Conservation (phyloP, 2,113 vertebrate genomes). For the Lutjanus erythropterus region DNA sequence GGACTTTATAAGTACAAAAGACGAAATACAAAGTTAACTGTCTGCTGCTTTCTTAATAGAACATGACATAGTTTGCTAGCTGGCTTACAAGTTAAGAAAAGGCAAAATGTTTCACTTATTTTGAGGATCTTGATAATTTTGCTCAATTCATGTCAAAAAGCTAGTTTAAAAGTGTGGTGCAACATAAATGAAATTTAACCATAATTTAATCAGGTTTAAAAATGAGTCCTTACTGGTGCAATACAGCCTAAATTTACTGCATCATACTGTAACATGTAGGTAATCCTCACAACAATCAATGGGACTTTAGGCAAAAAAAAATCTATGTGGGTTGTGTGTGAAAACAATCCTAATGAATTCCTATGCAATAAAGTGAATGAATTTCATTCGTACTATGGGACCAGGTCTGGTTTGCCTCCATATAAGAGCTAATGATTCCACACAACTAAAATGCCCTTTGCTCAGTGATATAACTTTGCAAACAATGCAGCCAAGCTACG, state of each 20-base stretch:
- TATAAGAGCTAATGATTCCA: constrained; percentile 45
- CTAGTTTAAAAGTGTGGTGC: too few relatives aligned
- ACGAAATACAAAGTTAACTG: too few relatives aligned
- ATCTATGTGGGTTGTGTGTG: not conserved
- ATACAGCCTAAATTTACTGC: not conserved
- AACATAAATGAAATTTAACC: too few relatives aligned
- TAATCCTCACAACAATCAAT: not conserved
- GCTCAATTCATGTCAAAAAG: too few relatives aligned
- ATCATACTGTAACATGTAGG: not conserved
- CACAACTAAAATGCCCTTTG: constrained; percentile 66
- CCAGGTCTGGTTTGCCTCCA: constrained; percentile 18
- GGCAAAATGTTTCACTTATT: too few relatives aligned
- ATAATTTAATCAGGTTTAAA: too few relatives aligned
- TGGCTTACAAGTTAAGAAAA: too few relatives aligned
- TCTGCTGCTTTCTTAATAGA: too few relatives aligned
- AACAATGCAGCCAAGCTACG: constrained; percentile 67
- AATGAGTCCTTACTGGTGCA: too few relatives aligned
- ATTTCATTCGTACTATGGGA: not conserved
- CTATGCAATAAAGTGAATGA: not conserved
- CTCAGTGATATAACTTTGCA: constrained; percentile 63
- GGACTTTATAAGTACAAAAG: too few relatives aligned
- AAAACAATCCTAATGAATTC: not conserved
- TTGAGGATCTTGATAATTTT: too few relatives aligned
- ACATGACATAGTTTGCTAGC: too few relatives aligned
- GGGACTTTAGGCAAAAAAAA: not conserved